Evolutionary conservation across 1,140 invertebrate genomes (phyloP), one percentile per base, ranked within the genome.

Genomic region (Mya arenaria): DNA sequence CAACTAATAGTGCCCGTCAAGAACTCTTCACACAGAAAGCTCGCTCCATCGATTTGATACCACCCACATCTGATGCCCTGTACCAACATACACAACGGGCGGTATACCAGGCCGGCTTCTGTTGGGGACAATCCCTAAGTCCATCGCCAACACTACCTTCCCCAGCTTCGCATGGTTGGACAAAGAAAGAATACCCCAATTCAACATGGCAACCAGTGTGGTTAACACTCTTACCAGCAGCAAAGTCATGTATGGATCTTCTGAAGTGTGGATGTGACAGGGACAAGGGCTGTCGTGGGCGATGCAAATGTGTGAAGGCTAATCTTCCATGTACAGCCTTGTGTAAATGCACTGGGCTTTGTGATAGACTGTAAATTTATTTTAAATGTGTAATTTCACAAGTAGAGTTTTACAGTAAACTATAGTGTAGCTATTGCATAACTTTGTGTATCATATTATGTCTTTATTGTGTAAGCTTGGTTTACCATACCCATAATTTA

Each of bases 171-270:
- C 60, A 25, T 56, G 63, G 28, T 10, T 71, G 63, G 52, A 44
- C 8, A 17, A 37, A 71, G 34, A 65, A 41, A 19, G 34, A 10
- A 52, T 30, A 62, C n/a, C 5, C 3, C n/a, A n/a, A n/a, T n/a
- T n/a, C n/a, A 19, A n/a, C 36, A 56, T 60, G 77, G 77, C n/a
- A 34, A 37, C 66, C 77, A 25, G 25, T 71, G 8, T 71, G 41
- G 65, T 36, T 32, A 0, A 80, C 32, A 4, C 28, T 65, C 34
- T 32, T 23, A 0, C 36, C 4, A 25, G 69, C 55, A 23, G 25
- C 56, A 0, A 48, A 48, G 37, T 41, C 79, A 62, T 73, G 78
- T n/a, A 41, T 37, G 19, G 68, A 82, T n/a, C 58, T 73, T 0
- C 28, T 74, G 0, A 82, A 74, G 55, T 73, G 56, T 30, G 19